Evolutionary conservation across 2,113 vertebrate species (phyloP).

Genomic region (Lepus europaeus): DNA sequence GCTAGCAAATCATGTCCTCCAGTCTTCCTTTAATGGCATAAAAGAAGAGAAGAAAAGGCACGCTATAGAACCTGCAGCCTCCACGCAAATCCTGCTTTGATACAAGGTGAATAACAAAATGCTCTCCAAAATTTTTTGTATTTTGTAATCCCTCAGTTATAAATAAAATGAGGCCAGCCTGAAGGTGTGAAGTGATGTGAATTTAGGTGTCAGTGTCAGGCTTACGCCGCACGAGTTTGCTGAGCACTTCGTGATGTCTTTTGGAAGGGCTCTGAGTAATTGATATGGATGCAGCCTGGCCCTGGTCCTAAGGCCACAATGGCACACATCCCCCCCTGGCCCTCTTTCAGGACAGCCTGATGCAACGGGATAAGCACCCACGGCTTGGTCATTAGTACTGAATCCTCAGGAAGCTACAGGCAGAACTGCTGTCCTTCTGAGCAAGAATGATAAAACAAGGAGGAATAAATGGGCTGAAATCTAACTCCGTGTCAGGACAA

Average conservation of each 20-base stretch:
- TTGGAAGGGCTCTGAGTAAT: background rate
- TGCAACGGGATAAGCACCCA: background rate
- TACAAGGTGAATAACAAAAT: background rate
- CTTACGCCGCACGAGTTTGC: background rate
- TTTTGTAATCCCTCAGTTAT: background rate
- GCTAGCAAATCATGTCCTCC: background rate
- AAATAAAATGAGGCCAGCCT: background rate
- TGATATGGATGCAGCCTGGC: background rate
- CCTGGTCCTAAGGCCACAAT: background rate
- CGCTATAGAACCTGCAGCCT: no score
- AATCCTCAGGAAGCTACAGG: background rate
- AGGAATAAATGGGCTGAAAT: background rate
- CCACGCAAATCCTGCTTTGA: background rate
- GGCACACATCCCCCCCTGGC: rapidly evolving
- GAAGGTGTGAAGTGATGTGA: background rate
- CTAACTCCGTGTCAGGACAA: background rate
- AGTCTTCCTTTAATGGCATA: background rate
- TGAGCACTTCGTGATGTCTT: background rate
- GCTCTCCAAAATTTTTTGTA: background rate
- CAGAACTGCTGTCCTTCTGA: background rate
- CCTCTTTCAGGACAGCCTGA: background rate
- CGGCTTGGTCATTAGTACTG: background rate
- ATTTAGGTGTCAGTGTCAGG: background rate
- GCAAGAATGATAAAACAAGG: background rate
- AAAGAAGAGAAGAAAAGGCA: background rate